A percentile compares a stretch with the other conserved stretches of the same genome.
Conservation (phyloP, 2,888 invertebrate species). For the Dryobotodes eremita region DNA sequence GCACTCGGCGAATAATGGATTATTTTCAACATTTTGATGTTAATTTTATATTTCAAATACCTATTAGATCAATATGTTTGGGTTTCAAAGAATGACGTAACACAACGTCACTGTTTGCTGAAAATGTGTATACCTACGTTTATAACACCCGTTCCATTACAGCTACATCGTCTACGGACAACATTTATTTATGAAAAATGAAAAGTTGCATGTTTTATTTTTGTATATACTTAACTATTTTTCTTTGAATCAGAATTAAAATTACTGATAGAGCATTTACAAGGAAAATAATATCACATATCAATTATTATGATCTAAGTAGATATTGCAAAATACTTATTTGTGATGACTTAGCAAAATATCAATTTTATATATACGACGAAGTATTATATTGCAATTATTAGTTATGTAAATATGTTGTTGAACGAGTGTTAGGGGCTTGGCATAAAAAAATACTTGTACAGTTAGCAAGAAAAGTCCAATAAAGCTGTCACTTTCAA, state of each 20-base stretch:
- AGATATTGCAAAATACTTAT: constrained; percentile 9
- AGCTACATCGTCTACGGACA: not conserved
- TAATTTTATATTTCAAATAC: no score
- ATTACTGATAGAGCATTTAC: constrained; percentile 6
- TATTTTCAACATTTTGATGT: not conserved
- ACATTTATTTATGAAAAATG: not conserved
- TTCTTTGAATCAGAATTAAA: constrained; percentile 3
- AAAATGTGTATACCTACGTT: not conserved
- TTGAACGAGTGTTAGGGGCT: not conserved
- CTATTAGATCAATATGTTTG: no score
- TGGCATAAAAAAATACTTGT: not conserved
- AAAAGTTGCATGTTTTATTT: not conserved
- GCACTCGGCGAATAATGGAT: not conserved
- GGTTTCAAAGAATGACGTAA: not conserved
- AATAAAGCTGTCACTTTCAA: not conserved
- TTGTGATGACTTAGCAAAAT: constrained; percentile 6
- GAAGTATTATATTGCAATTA: not conserved
- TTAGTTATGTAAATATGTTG: not conserved
- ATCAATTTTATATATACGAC: constrained; percentile 16
- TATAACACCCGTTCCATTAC: not conserved
- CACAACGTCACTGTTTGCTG: not conserved
- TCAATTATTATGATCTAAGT: constrained; percentile 3
- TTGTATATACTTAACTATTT: not conserved
- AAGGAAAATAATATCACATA: constrained; percentile 28
- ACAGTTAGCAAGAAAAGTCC: not conserved